Percentiles rank a stretch among this genome's conserved stretches.
Conservation (phyloP, 2,113 vertebrate species). For the Galemys pyrenaicus region DNA sequence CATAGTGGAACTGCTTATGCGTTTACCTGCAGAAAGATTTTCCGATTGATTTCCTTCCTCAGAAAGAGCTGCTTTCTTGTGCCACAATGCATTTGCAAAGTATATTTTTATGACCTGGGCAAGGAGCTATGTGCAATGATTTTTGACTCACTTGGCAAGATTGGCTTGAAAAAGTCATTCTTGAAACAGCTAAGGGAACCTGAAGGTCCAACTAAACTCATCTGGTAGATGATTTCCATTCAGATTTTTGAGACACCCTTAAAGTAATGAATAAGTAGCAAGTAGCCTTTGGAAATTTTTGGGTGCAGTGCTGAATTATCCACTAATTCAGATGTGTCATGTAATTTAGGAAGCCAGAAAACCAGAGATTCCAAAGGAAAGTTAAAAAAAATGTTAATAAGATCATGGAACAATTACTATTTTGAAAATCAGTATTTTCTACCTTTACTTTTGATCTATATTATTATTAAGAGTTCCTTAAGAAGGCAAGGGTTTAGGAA, state of each 20-base stretch:
- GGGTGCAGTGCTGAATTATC: background rate
- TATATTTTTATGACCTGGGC: conserved; percentile 34
- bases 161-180: conserved; percentile 40
- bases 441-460: too few species aligned
- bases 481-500: background rate
- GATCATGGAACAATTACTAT: background rate
- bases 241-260: background rate
- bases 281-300: background rate
- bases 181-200: background rate
- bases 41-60: conserved; percentile 47
- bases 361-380: background rate
- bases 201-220: background rate
- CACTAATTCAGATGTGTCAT: background rate
- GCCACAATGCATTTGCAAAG: conserved; percentile 19
- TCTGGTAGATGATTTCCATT: background rate
- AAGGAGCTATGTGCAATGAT: background rate
- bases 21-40: conserved; percentile 42
- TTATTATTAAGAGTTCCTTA: background rate
- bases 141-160: conserved; percentile 43
- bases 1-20: background rate
- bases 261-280: background rate
- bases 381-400: background rate
- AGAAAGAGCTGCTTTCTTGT: conserved; percentile 28
- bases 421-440: too few species aligned
- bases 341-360: background rate